Evolutionary conservation across 53 echinoderm and acorn worm genomes (phyloP), one percentile per base, ranked within the genome.

Genomic region (Zoroaster sp.): DNA sequence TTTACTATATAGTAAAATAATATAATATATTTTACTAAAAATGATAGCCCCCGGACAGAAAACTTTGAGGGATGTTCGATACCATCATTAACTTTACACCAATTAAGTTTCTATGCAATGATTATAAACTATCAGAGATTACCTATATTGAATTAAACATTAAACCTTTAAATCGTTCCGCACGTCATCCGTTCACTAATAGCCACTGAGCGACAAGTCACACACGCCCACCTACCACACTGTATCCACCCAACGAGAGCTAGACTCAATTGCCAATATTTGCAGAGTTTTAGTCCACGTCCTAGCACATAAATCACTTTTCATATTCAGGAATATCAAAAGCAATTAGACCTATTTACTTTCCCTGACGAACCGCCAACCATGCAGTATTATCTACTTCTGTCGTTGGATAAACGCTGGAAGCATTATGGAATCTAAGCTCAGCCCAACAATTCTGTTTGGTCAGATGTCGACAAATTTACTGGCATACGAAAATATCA

Each of bases 341-440:
- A 52, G 51, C 76, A 76, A 76, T 76, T 34, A 76, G 76, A 14
- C 17, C 45, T 76, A 49, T 76, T 76, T 46, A 76, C 76, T 49
- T 47, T 49, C 30, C 42, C 46, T 47, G 51, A 76, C 15, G 51
- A 47, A 49, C 47, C 28, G 35, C 34, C 76, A 51, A 40, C 73
- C 12, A 15, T 18, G 4, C 59, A 46, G 49, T 31, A 15, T 76
- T 46, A 30, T 43, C 74, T 41, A 40, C 31, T 12, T 32, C 30
- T 76, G 32, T 47, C 47, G 28, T 47, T 76, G 76, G 76, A 76
- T 76, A 35, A 76, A 52, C 51, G 76, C 51, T 28, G 28, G 40
- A 37, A 37, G 41, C 39, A 38, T 8, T 35, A 35, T 40, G 72
- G 38, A 38, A 72, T 21, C 63, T 21, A 59, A 28, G 63, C 63